Evolutionary conservation across 2,113 vertebrate species (phyloP).

Genomic region (Bos javanicus): DNA sequence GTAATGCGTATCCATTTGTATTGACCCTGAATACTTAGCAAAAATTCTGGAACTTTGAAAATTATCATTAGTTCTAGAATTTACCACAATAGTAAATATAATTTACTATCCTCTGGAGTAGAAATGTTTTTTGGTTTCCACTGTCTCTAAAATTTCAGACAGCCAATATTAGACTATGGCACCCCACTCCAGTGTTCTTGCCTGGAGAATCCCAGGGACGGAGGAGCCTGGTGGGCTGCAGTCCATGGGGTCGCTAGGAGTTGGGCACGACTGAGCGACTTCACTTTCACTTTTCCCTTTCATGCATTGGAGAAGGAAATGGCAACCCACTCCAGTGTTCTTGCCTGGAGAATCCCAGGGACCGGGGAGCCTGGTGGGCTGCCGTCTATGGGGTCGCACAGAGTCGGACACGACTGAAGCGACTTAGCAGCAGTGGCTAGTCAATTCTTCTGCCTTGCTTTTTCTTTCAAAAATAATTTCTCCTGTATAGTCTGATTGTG

Average conservation of each 20-base stretch:
- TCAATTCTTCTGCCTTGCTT: not conserved
- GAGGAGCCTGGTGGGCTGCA: not conserved
- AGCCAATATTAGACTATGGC: not conserved
- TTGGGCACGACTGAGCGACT: too few species aligned
- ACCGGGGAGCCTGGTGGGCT: too few species aligned
- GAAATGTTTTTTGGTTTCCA: not conserved
- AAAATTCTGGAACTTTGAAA: not conserved
- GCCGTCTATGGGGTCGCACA: too few species aligned
- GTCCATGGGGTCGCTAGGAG: too few species aligned
- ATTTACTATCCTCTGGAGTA: slow-evolving; percentile 9
- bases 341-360: too few species aligned
- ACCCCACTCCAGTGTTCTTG: not conserved
- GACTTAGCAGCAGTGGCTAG: slow-evolving; percentile 14
- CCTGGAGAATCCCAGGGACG: not conserved
- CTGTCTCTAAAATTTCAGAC: not conserved
- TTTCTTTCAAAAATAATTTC: not conserved
- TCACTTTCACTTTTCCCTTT: too few species aligned
- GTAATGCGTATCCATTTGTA: not conserved
- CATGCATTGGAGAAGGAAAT: too few species aligned
- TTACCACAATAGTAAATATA: not conserved
- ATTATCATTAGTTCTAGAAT: not conserved
- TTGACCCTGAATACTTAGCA: not conserved
- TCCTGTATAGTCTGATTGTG: not conserved
- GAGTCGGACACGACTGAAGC: too few species aligned
- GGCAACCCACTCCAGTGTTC: too few species aligned